Base-by-base conservation (phyloP, 92 coral and sea anemone genomes). In the Umimayanthus kanabou region DNA sequence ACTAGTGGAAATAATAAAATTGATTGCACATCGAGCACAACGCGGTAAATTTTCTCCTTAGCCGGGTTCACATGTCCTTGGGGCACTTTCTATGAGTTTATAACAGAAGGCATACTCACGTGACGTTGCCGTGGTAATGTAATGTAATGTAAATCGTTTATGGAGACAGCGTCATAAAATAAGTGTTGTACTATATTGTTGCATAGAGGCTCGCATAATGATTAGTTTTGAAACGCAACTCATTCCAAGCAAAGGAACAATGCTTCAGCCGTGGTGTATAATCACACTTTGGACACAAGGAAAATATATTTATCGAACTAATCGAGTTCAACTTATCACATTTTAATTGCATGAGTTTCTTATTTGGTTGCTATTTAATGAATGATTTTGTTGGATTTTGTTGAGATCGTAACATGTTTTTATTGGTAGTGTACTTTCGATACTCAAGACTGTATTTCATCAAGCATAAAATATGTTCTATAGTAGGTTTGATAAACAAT, bases 151-250 rank as follows among this genome's bases (percentile, higher is more conserved):
- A 74, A 43, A 22, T 74, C 9, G 0, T 37, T n/a, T 74, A 6
- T 50, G 23, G 67, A 74, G 79, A n/a, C 3, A 74, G 53, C 79
- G 79, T 74, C 79, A 74, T 74, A 74, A 23, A 16, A 39, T 39
- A 39, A 39, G 77, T 72, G 39, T 39, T 74, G 9, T 16, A 39
- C 18, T 16, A 43, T 39, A 74, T 74, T 74, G 49, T 74, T 37
- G 42, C 50, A 74, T 16, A 74, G 26, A 13, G 25, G 4, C n/a
- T 74, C 50, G 50, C 79, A 74, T 74, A 43, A 39, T 74, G 79
- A 74, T 74, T 74, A 74, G 13, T 0, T 39, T 74, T 39, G 3
- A 74, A 74, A 39, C 50, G 79, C 28, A 9, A 74, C 79, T 16
- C 28, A 39, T 74, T 39, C 79, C 43, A 39, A 39, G 45, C 50